phyloP scores from a whole-genome alignment of 1,140 invertebrate species.

The Orchestia grillus region DNA sequence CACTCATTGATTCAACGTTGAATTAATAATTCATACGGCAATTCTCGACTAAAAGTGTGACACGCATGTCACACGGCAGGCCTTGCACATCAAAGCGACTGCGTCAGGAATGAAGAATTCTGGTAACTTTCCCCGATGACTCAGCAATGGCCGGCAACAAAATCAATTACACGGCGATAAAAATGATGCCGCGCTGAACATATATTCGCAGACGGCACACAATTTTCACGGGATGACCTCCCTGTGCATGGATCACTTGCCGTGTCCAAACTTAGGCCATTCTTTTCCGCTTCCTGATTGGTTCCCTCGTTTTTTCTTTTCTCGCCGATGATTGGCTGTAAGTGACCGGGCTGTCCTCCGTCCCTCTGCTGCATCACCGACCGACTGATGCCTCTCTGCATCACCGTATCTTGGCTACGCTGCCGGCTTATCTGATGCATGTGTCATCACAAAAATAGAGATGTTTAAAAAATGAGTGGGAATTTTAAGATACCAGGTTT shows the following conservation, averaged over 20 bases:
- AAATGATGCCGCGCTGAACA: background rate
- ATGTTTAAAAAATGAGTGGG: too few species aligned
- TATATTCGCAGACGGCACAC: background rate
- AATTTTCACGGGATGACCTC: background rate
- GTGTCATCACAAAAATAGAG: too few species aligned
- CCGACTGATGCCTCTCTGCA: too few species aligned
- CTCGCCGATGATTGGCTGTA: background rate
- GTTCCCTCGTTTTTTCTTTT: background rate
- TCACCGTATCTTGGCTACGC: too few species aligned
- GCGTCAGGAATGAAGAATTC: background rate
- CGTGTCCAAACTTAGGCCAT: constrained; percentile 25
- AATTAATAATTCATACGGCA: too few species aligned
- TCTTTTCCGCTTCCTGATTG: constrained; percentile 25
- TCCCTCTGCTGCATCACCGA: too few species aligned
- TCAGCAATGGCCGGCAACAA: background rate
- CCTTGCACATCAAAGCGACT: background rate
- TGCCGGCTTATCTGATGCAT: too few species aligned
- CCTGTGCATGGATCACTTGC: background rate
- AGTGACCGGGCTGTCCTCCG: background rate
- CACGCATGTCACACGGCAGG: too few species aligned
- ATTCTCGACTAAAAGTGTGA: too few species aligned
- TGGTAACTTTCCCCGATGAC: background rate
- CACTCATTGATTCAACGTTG: too few species aligned
- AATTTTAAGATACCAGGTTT: too few species aligned
- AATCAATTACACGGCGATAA: background rate